Conservation (phyloP, 2,797 vertebrate species). For the Eutrigla gurnardus region DNA sequence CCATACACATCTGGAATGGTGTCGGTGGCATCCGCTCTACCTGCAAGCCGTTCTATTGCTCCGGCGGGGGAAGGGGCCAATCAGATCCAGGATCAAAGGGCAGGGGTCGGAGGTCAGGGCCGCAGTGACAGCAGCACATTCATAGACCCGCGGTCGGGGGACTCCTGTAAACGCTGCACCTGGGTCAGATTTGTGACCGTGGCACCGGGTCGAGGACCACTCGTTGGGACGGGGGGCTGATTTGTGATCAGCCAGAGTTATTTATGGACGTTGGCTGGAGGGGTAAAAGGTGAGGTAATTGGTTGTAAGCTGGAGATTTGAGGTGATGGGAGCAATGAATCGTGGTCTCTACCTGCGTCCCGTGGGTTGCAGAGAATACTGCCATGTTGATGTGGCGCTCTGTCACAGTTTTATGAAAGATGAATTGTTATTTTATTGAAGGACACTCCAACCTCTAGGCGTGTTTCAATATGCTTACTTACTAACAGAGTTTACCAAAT, state of each 20-base stretch:
- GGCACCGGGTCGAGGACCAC: slow-evolving; percentile 12
- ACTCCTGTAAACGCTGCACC: slow-evolving; percentile 46
- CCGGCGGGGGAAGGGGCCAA: slow-evolving; percentile 39
- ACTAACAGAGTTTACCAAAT: slow-evolving; percentile 55
- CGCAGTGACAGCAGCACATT: slow-evolving; percentile 17
- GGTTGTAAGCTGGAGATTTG: slow-evolving; percentile 61
- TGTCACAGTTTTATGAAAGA: slow-evolving; percentile 9
- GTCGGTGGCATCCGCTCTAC: neutral
- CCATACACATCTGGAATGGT: slow-evolving; percentile 1
- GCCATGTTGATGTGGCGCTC: slow-evolving; percentile 1
- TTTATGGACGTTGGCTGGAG: slow-evolving; percentile 51
- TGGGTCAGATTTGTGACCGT: slow-evolving; percentile 50
- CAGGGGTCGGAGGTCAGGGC: slow-evolving; percentile 58
- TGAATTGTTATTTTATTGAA: slow-evolving; percentile 29
- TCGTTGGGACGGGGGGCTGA: slow-evolving; percentile 42
- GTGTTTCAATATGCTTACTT: slow-evolving; percentile 42
- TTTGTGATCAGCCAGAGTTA: slow-evolving; percentile 62
- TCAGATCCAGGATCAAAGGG: slow-evolving; percentile 52
- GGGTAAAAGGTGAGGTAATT: slow-evolving; percentile 60
- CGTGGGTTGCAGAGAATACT: slow-evolving; percentile 7
- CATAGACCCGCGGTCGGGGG: slow-evolving; percentile 8
- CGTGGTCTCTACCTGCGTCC: slow-evolving; percentile 28
- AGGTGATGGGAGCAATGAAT: slow-evolving; percentile 39
- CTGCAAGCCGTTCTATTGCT: neutral
- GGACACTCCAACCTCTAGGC: slow-evolving; percentile 54